Conservation (phyloP, 2,888 invertebrate species). For the Ormyrus labotus region DNA sequence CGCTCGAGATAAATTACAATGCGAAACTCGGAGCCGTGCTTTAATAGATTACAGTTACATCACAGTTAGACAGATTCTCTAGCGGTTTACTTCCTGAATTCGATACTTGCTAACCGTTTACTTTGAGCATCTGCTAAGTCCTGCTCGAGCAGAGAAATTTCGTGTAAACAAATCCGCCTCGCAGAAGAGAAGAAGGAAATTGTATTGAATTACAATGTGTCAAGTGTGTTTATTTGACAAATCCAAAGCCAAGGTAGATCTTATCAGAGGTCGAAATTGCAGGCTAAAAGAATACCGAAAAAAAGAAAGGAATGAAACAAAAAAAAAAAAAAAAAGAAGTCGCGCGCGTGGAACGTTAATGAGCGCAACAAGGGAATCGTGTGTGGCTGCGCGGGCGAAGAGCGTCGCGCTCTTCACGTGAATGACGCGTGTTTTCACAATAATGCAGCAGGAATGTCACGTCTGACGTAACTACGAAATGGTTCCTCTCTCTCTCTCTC, state of each 20-base stretch:
- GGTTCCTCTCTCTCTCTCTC: conserved; percentile 6
- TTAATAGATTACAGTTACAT: conserved; percentile 38
- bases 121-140: background rate
- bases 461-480: conserved; percentile 19
- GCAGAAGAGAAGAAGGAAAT: no score
- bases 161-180: conserved; percentile 15
- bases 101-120: background rate
- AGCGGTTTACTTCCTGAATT: conserved; percentile 39
- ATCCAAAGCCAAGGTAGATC: no score
- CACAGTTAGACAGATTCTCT: conserved; percentile 6
- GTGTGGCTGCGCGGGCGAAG: background rate
- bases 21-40: background rate
- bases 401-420: conserved; percentile 27
- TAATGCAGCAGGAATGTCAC: conserved; percentile 36
- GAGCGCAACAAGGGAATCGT: conserved; percentile 24
- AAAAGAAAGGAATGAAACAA: background rate
- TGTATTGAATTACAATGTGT: no score
- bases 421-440: conserved; percentile 38
- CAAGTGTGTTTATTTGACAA: no score
- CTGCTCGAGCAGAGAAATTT: background rate
- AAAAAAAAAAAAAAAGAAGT: background rate
- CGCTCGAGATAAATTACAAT: background rate
- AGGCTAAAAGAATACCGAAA: no score
- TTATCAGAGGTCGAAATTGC: no score
- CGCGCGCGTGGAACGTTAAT: background rate